phyloP scores from a whole-genome alignment of 1,140 invertebrate species.

The Agrypnia vestita region DNA sequence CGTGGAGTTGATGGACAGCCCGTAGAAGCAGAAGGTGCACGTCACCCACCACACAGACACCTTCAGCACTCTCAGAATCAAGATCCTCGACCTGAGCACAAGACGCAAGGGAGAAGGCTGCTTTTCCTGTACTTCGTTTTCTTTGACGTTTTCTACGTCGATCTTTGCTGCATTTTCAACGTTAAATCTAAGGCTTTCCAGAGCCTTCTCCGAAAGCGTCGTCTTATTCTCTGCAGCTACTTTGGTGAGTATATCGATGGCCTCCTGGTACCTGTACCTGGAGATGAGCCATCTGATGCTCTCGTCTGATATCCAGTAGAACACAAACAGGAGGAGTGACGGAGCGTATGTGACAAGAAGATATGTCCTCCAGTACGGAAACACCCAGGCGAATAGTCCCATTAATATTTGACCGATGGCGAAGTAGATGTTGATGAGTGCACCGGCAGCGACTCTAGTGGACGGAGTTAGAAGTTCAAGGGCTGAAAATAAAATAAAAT shows the following conservation, averaged over 20 bases:
- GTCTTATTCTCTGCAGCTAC: slow-evolving; percentile 80
- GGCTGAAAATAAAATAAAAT: slow-evolving; percentile 4
- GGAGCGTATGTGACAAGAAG: slow-evolving; percentile 74
- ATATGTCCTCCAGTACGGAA: slow-evolving; percentile 76
- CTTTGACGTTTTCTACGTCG: slow-evolving; percentile 47
- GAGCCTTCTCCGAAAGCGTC: slow-evolving; percentile 72
- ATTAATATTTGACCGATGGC: slow-evolving; percentile 75
- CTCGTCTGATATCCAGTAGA: slow-evolving; percentile 65
- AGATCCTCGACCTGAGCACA: slow-evolving; percentile 71
- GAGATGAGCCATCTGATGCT: slow-evolving; percentile 80
- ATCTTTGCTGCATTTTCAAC: slow-evolving; percentile 43
- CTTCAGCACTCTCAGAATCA: slow-evolving; percentile 74
- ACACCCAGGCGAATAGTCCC: slow-evolving; percentile 74
- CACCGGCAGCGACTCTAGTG: neutral
- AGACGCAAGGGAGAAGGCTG: slow-evolving; percentile 54
- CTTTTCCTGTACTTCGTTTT: slow-evolving; percentile 38
- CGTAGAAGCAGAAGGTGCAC: slow-evolving; percentile 86
- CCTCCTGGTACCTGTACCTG: slow-evolving; percentile 77
- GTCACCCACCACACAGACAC: slow-evolving; percentile 81
- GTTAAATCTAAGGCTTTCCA: slow-evolving; percentile 67
- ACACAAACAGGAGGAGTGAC: slow-evolving; percentile 71
- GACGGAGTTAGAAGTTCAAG: slow-evolving; percentile 11
- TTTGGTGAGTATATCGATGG: slow-evolving; percentile 75
- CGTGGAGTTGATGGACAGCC: slow-evolving; percentile 85
- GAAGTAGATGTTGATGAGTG: slow-evolving; percentile 69